These are phyloP conservation scores for Sciaenops ocellatus DNA, from an alignment of 2,797 vertebrate genomes.

Conservation along the genomic window DNA sequence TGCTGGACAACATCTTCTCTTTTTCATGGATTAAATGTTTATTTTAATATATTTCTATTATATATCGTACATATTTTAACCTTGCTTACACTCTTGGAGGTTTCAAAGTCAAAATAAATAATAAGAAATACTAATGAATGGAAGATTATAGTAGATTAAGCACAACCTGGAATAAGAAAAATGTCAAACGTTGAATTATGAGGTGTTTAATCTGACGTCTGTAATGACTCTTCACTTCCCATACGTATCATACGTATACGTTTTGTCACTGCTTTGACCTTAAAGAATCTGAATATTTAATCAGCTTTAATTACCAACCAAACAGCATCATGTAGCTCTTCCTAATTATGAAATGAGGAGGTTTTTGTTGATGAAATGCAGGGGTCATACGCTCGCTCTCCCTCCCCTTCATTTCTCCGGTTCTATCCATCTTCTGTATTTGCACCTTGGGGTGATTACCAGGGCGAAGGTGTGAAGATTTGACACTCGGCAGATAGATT, in stretches of 20 bases:
- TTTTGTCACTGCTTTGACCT: constrained; percentile 78
- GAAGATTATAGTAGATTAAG: background rate
- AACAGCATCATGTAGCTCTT: constrained; percentile 73
- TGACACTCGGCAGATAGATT: constrained; percentile 96
- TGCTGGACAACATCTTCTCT: background rate
- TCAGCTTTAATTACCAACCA: constrained; percentile 78
- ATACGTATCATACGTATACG: constrained; percentile 48
- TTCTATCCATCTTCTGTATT: constrained; percentile 87
- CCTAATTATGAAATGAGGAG: constrained; percentile 77
- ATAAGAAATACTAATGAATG: background rate
- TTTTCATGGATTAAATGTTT: background rate
- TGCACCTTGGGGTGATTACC: constrained; percentile 93
- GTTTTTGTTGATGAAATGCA: constrained; percentile 79
- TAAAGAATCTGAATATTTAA: constrained; percentile 78
- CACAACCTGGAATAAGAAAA: background rate
- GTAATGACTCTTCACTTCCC: constrained; percentile 32
- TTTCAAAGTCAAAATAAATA: constrained; percentile 29
- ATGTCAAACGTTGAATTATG: constrained; percentile 32
- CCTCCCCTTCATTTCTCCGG: constrained; percentile 31
- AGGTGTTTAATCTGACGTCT: constrained; percentile 40
- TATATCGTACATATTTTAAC: background rate
- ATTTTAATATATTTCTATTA: background rate
- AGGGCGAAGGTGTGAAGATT: constrained; percentile 95
- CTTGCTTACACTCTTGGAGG: background rate
- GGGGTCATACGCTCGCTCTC: constrained; percentile 47